Base-by-base conservation (phyloP, 2,797 vertebrate genomes). In the Dendrocincla fuliginosa region DNA sequence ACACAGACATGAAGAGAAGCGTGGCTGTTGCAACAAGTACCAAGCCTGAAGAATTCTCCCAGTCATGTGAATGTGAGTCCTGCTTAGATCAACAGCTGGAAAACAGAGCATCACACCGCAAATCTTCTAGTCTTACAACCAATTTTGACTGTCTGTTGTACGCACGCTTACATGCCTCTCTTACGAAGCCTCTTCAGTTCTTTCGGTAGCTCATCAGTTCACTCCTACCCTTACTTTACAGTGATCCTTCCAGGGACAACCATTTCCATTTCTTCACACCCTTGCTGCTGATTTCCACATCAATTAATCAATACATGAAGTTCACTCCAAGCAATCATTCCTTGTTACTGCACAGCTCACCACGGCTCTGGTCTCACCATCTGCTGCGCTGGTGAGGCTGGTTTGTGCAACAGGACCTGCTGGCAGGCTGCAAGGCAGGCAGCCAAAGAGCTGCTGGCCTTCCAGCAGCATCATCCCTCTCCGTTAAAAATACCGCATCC, bases 361-460 rank as follows among this genome's bases (percentile, higher is more conserved):
- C 80, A n/a, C 0, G 0, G 84, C 12, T 2, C 88, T 55, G 53
- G n/a, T 37, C 75, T 22, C 1, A 1, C 95, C 94, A 87, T 94
- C 90, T 95, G 95, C 86, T 68, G 47, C 3, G 1, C 93, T 71
- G 81, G 56, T 80, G 81, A 70, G 68, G 53, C 81, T 77, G 89
- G 25, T 88, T 68, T 46, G 61, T 69, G 80, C 63, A 69, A 65
- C 61, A 65, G 61, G 44, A 39, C 46, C 65, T 61, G 87, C 90
- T 78, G 96, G 93, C 84, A 67, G 37, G 84, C 91, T 76, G 37
- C 52, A 20, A 50, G 85, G 90, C 94, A 71, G 53, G 47, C 90
- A 70, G 94, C 94, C 94, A 95, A 81, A 75, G 35, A 63, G 70
- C 86, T 92, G 90, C 86, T 89, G 90, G 59, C 80, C 88, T 35